Conservation (phyloP, 2,113 vertebrate species). For the Aythya baeri region DNA sequence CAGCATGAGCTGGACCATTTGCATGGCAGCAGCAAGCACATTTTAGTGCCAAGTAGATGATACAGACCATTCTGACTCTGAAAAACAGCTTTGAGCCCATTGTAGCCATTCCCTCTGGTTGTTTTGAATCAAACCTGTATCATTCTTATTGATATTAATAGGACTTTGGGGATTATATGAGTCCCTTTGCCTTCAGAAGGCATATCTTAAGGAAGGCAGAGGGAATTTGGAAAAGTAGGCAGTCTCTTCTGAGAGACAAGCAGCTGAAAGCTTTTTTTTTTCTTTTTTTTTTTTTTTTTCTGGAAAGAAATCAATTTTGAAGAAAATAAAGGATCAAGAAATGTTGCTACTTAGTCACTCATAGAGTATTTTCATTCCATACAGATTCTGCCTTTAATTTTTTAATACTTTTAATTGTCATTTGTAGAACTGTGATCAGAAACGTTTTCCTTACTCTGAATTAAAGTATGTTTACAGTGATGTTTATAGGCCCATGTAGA, state of each 20-base stretch:
- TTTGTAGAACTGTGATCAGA: neutral
- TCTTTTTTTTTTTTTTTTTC: neutral
- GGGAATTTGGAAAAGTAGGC: neutral
- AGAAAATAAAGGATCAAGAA: neutral
- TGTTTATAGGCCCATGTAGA: neutral
- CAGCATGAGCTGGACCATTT: neutral
- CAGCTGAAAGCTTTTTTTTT: neutral
- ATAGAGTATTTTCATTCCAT: neutral
- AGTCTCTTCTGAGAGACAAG: neutral
- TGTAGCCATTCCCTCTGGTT: neutral
- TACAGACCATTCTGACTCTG: neutral
- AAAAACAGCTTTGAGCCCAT: neutral
- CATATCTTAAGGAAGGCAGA: neutral
- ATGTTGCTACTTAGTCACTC: neutral
- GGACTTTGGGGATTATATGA: neutral
- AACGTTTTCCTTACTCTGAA: neutral
- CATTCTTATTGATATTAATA: conserved; percentile 1
- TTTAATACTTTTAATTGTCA: neutral
- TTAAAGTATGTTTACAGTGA: neutral
- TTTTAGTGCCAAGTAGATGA: conserved; percentile 8
- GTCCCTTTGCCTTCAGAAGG: neutral
- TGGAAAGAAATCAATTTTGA: neutral
- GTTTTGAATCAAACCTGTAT: neutral
- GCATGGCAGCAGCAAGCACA: neutral
- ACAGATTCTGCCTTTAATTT: neutral